Evolutionary conservation across 92 coral and sea anemone species (phyloP).

Genomic region (Umimayanthus kanabou): DNA sequence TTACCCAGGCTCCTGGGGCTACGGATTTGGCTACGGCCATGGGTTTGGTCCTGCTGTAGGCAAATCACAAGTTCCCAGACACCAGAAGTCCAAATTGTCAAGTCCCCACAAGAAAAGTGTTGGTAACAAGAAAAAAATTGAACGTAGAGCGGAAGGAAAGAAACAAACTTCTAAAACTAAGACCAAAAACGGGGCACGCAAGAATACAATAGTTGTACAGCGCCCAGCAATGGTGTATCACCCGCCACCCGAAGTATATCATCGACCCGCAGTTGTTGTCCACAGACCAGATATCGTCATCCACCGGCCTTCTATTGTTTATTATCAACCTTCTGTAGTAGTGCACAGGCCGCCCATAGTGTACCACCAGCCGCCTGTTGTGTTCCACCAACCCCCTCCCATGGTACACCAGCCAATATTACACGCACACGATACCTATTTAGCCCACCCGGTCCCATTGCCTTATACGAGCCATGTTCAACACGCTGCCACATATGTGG

Average conservation of each 20-base stretch:
- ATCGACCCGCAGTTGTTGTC: slow-evolving; percentile 85
- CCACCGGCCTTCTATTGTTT: slow-evolving; percentile 94
- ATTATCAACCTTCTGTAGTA: slow-evolving; percentile 92
- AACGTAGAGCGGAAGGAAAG: slow-evolving; percentile 43
- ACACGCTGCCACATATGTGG: slow-evolving; percentile 79
- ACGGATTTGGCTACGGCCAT: slow-evolving; percentile 42
- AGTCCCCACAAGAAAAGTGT: slow-evolving; percentile 7
- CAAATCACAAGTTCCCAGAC: slow-evolving; percentile 62
- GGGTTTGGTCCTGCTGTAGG: slow-evolving; percentile 42
- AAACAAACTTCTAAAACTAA: slow-evolving; percentile 27
- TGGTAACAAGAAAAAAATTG: slow-evolving; percentile 33
- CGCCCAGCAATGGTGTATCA: slow-evolving; percentile 94
- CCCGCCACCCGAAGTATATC: slow-evolving; percentile 95
- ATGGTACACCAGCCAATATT: slow-evolving; percentile 82
- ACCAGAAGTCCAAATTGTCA: slow-evolving; percentile 13
- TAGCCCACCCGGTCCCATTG: slow-evolving; percentile 73
- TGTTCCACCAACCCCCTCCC: slow-evolving; percentile 93
- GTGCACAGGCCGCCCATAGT: slow-evolving; percentile 92
- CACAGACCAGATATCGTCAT: slow-evolving; percentile 97
- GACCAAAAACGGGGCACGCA: slow-evolving; percentile 62
- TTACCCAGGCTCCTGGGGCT: slow-evolving; percentile 67
- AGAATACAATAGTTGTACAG: slow-evolving; percentile 81
- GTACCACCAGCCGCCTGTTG: slow-evolving; percentile 90
- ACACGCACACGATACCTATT: slow-evolving; percentile 88
- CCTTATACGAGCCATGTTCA: slow-evolving; percentile 70